Evolutionary conservation across 2,113 vertebrate species (phyloP).

Genomic region (Microcebus murinus): DNA sequence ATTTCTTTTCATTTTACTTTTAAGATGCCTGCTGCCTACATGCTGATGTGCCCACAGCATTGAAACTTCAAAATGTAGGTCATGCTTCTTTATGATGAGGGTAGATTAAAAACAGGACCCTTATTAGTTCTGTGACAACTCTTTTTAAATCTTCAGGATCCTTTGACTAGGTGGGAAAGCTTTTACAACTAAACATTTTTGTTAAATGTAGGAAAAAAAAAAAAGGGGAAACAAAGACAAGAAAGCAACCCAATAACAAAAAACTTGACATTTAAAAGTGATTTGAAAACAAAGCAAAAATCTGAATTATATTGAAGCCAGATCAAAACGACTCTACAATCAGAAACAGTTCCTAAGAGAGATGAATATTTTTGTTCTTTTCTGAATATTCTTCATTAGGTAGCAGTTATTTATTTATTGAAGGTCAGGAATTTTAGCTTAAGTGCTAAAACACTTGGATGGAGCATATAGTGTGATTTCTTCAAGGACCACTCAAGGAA

Average conservation of each 20-base stretch:
- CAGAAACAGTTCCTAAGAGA: slow-evolving; percentile 37
- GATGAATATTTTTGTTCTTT: slow-evolving; percentile 48
- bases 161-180: background rate
- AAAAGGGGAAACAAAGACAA: background rate
- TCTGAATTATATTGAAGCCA: slow-evolving; percentile 42
- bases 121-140: background rate
- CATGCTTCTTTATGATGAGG: background rate
- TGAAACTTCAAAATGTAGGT: background rate
- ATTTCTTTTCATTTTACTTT: background rate
- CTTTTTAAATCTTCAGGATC: background rate
- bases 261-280: slow-evolving; percentile 69
- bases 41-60: background rate
- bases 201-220: background rate
- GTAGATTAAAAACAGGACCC: background rate
- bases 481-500: slow-evolving; percentile 64
- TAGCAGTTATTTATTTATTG: slow-evolving; percentile 55
- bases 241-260: slow-evolving; percentile 29
- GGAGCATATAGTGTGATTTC: slow-evolving; percentile 46
- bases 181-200: slow-evolving; percentile 12
- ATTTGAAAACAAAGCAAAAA: slow-evolving; percentile 60
- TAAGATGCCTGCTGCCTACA: background rate
- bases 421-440: slow-evolving; percentile 70
- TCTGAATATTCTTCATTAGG: slow-evolving; percentile 56
- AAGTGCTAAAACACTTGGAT: slow-evolving; percentile 28
- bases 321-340: slow-evolving; percentile 48